These are phyloP conservation scores for Silurus glanis DNA, from an alignment of 2,113 vertebrate species.

Conservation along the genomic window DNA sequence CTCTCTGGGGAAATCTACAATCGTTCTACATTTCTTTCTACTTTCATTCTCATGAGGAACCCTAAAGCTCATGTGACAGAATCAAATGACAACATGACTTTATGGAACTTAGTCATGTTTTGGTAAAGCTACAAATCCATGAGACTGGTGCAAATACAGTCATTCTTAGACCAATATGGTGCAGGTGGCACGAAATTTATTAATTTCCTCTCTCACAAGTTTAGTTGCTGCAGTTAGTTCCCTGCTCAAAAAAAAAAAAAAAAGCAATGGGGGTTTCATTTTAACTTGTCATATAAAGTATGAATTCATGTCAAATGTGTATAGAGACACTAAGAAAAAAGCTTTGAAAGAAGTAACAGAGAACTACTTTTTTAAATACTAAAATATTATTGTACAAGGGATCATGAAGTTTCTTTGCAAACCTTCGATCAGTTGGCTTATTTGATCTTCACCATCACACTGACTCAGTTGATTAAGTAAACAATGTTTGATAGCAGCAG, in stretches of 20 bases:
- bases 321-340: too few species aligned
- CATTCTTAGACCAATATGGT: neutral
- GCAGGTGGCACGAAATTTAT: neutral
- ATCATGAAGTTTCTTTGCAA: too few species aligned
- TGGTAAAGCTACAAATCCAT: neutral
- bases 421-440: too few species aligned
- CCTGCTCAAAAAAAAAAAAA: neutral
- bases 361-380: too few species aligned
- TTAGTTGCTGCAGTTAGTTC: neutral
- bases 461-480: too few species aligned
- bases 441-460: too few species aligned
- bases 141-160: neutral
- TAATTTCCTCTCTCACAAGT: neutral
- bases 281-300: neutral
- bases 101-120: neutral
- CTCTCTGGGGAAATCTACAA: neutral
- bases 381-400: too few species aligned
- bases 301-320: neutral
- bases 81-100: neutral
- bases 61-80: neutral
- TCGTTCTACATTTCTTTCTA: neutral
- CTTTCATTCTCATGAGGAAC: neutral
- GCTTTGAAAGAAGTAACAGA: too few species aligned
- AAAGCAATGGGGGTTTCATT: neutral
- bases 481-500: too few species aligned